phyloP scores from a whole-genome alignment of 2,888 invertebrate species.

The Tachina lurida region DNA sequence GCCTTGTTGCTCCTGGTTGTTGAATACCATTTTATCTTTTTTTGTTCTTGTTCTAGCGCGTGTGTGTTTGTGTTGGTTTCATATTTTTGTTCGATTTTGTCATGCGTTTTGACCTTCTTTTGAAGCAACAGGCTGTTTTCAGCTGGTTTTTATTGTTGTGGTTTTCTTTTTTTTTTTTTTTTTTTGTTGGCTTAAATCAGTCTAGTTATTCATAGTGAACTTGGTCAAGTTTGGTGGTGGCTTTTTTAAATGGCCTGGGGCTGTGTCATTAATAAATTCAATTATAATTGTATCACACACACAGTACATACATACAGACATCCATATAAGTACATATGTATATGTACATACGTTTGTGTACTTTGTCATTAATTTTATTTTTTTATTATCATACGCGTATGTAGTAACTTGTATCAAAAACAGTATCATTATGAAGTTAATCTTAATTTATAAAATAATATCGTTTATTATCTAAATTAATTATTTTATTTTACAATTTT shows the following conservation, averaged over 20 bases:
- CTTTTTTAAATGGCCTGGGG: conserved; percentile 40
- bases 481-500: too few relatives aligned
- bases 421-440: too few relatives aligned
- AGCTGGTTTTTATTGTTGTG: conserved; percentile 45
- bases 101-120: conserved; percentile 72
- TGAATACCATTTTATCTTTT: conserved; percentile 17
- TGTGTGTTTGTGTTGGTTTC: not conserved
- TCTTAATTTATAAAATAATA: too few relatives aligned
- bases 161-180: too few relatives aligned
- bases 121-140: conserved; percentile 80
- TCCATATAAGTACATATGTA: too few relatives aligned
- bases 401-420: too few relatives aligned
- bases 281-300: conserved; percentile 2
- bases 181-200: conserved; percentile 41
- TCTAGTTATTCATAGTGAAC: conserved; percentile 22
- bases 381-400: too few relatives aligned
- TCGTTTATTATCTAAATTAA: too few relatives aligned
- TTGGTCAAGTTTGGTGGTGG: conserved; percentile 36
- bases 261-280: conserved; percentile 28
- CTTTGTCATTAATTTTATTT: too few relatives aligned
- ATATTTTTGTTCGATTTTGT: conserved; percentile 48
- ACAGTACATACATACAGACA: too few relatives aligned
- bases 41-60: not conserved
- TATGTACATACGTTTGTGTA: too few relatives aligned
- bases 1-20: conserved; percentile 31